Percentiles rank a stretch among this genome's conserved stretches.
phyloP scores from a whole-genome alignment of 2,797 vertebrate genomes.

The Glyptemys insculpta region DNA sequence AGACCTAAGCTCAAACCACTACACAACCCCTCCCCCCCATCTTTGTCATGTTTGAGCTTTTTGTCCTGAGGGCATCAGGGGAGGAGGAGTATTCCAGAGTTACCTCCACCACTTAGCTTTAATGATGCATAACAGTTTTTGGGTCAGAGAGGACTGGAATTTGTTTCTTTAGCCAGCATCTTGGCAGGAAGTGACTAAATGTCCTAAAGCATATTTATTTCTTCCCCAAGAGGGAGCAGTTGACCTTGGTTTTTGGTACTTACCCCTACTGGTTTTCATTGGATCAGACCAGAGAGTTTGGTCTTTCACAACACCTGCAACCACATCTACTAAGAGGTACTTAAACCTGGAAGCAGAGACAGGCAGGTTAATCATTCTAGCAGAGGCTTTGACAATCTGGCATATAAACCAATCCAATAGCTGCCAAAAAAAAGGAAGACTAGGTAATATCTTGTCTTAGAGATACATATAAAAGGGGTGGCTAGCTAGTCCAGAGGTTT shows the following conservation, averaged over 20 bases:
- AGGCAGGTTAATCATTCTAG: not conserved
- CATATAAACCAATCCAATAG: not conserved
- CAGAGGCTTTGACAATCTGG: not conserved
- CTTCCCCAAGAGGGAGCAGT: not conserved
- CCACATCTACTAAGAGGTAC: constrained; percentile 69
- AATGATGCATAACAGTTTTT: not conserved
- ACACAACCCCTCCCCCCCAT: no score
- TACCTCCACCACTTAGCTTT: not conserved
- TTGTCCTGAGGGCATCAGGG: not conserved
- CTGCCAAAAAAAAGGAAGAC: not conserved
- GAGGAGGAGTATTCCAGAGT: not conserved
- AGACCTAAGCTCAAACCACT: not conserved
- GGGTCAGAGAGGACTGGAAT: not conserved
- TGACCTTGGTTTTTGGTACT: constrained; percentile 8
- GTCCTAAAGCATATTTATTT: not conserved
- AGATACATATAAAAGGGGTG: not conserved
- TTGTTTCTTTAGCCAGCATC: not conserved
- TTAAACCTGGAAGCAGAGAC: constrained; percentile 74
- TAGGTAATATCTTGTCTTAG: not conserved
- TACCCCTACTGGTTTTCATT: constrained; percentile 73
- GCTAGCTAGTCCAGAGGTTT: not conserved
- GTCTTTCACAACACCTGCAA: constrained; percentile 34
- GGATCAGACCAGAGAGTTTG: constrained; percentile 79
- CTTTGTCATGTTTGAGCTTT: not conserved
- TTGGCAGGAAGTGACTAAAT: not conserved